Evolutionary conservation across 2,888 invertebrate species (phyloP), one percentile per base, ranked within the genome.

Genomic region (Bembecia ichneumoniformis): DNA sequence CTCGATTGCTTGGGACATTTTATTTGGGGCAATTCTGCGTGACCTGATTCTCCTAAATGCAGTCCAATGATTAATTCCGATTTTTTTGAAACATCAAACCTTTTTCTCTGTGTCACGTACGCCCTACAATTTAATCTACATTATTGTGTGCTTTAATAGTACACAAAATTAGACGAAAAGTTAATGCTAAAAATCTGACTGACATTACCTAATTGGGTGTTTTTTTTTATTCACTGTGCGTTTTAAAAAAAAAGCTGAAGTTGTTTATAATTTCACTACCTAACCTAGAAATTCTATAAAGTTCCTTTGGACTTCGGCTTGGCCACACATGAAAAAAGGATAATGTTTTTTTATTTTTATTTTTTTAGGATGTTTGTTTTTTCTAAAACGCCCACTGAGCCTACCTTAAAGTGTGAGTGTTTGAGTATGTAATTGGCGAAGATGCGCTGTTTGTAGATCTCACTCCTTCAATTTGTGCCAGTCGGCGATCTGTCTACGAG

Each of bases 391-490:
- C 28, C 28, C 28, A 28, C 28, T 28, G 28, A 28, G 28, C 28
- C 28, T 28, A 28, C 28, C 2, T 7, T 28, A 28, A 28, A 28
- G 28, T 28, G 28, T 28, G 20, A 28, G 28, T 28, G 28, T 28
- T 28, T 28, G 28, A 28, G 28, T 28, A 28, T 28, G 28, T 28
- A 28, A 9, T 28, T 28, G 28, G 28, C 28, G 28, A 28, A 28
- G 28, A 28, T 28, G 44, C 44, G 44, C 3, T 13, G 64, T 62
- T 28, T 28, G 28, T 28, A 5, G 7, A 28, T 7, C 28, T 89
- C 91, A 96, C 91, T 96, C 96, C 82, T 94, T 93, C 66, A 99
- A 90, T 88, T 98, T 97, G 90, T 99, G 99, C 99, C 99, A 99
- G 87, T 99, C 98, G 58, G 99, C 99, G 74, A 99, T 98, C 90